Base-by-base conservation (phyloP, 2,888 invertebrate species). In the Meteorus colon region DNA sequence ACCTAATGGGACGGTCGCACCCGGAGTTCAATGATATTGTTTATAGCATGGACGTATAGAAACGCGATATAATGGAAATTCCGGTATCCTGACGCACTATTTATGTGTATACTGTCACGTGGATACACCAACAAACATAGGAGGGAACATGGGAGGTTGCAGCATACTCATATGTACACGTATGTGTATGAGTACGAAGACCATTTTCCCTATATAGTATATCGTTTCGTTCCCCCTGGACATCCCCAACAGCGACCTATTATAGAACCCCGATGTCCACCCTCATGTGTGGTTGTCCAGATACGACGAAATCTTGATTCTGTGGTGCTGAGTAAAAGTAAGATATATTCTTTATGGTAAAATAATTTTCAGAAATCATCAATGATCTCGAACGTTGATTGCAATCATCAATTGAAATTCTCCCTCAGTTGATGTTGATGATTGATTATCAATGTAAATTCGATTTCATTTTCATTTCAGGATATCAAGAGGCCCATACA, bases 61-160 rank as follows among this genome's bases (percentile, higher is more conserved):
- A 84, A 85, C 83, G 82, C 84, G 81, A 81, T 85, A 83, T 87
- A 86, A 87, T 86, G 84, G 86, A 85, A 87, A 87, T 87, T 87
- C 87, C 87, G 79, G 78, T 80, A 83, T 83, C 82, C 81, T 55
- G 72, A 76, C 78, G 55, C 79, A 80, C 83, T 86, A 86, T 86
- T 86, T 86, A 86, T 86, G 84, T 55, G 83, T 82, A 76, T 74
- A 81, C 81, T 80, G 83, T 84, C 83, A 82, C 80, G 80, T 80
- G 81, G 74, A 74, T 34, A 41, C 60, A 66, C 51, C 63, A 63
- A 45, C n/a, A 10, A 27, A 34, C 55, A 45, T 31, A 45, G 72
- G 66, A 45, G 72, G 66, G 27, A 45, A 29, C 31, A 48, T 19
- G 63, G 67, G 74, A 76, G 67, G 76, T 51, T 27, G 14, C 16